Percentiles rank a stretch among this genome's conserved stretches.
phyloP scores from a whole-genome alignment of 2,113 vertebrate genomes.

The Arenaria interpres region DNA sequence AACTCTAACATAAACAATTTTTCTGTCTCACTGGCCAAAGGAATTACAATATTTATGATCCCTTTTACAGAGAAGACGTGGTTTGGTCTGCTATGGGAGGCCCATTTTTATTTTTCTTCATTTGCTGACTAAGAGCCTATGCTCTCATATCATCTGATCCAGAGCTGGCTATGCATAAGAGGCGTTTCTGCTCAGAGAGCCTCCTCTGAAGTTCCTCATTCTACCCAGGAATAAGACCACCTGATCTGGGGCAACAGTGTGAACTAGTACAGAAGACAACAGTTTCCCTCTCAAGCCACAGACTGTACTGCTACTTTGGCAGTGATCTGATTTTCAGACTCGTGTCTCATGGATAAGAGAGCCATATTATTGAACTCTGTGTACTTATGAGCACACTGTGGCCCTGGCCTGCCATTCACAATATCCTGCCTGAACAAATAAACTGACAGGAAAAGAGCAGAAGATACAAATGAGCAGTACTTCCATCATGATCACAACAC shows the following conservation, averaged over 20 bases:
- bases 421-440: neutral
- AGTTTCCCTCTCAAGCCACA: neutral
- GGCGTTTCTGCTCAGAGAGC: neutral
- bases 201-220: neutral
- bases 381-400: neutral
- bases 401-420: neutral
- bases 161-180: neutral
- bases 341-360: neutral
- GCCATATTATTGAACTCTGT: neutral
- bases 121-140: neutral
- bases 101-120: neutral
- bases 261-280: neutral
- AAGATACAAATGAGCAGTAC: neutral
- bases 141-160: neutral
- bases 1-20: neutral
- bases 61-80: neutral
- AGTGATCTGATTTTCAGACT: neutral
- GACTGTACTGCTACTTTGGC: neutral
- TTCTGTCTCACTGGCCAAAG: neutral
- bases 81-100: neutral
- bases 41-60: neutral
- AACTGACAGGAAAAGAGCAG: neutral
- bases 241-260: neutral
- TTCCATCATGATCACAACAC: neutral
- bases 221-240: neutral